Evolutionary conservation across 2,888 invertebrate species (phyloP).

Genomic region (Galerucella nymphaeae): DNA sequence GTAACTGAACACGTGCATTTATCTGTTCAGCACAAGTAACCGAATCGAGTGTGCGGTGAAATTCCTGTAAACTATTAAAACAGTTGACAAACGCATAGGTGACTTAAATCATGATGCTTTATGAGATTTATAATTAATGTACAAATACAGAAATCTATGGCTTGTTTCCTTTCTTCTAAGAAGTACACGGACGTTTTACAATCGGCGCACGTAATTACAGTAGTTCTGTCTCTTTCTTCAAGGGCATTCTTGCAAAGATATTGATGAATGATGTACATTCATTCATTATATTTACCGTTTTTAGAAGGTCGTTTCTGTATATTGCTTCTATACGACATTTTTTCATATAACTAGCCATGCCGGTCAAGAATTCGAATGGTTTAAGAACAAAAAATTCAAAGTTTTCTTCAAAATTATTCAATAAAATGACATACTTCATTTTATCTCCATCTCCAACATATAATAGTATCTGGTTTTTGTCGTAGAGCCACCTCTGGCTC

Average conservation of each 20-base stretch:
- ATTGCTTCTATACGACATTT: neutral
- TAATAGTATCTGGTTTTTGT: too few species aligned
- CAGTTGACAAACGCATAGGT: slow-evolving; percentile 52
- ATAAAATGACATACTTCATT: too few species aligned
- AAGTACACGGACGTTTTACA: slow-evolving; percentile 41
- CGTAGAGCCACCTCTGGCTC: too few species aligned
- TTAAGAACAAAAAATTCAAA: too few species aligned
- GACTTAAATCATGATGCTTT: slow-evolving; percentile 58
- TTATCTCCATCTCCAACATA: too few species aligned
- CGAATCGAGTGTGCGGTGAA: slow-evolving; percentile 49
- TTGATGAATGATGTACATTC: slow-evolving; percentile 20
- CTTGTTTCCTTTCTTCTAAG: slow-evolving; percentile 56
- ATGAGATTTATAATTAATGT: slow-evolving; percentile 60
- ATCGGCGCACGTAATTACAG: slow-evolving; percentile 37
- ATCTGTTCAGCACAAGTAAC: slow-evolving; percentile 31
- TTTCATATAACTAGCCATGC: neutral
- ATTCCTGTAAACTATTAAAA: slow-evolving; percentile 57
- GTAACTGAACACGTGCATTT: slow-evolving; percentile 47
- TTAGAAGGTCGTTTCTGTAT: slow-evolving; percentile 11
- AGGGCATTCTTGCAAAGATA: slow-evolving; percentile 34
- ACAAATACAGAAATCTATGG: slow-evolving; percentile 56
- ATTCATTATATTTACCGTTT: slow-evolving; percentile 20
- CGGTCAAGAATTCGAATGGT: neutral
- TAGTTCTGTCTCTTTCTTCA: slow-evolving; percentile 36
- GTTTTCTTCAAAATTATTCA: neutral